Conservation (phyloP, 2,113 vertebrate species). For the Notarius quadriscutis region DNA sequence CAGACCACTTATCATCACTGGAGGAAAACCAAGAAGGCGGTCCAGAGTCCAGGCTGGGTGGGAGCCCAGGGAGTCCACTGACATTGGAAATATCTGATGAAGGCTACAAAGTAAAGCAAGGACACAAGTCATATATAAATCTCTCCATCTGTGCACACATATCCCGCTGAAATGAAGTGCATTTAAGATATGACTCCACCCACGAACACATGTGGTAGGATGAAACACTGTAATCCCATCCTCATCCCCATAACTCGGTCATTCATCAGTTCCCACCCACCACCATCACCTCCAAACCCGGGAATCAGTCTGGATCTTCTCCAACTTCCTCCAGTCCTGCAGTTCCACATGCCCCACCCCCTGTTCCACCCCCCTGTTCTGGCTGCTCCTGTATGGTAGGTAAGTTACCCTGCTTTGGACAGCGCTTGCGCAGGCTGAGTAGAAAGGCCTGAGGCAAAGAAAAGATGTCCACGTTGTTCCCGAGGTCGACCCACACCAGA, state of each 20-base stretch:
- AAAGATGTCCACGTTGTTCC: slow-evolving; percentile 99
- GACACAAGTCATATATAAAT: not conserved
- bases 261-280: not conserved
- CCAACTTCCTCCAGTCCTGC: slow-evolving; percentile 64
- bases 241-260: not conserved
- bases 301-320: slow-evolving; percentile 23
- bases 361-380: slow-evolving; percentile 46
- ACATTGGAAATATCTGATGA: not conserved
- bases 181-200: not conserved
- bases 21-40: not conserved
- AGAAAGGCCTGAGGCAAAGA: slow-evolving; percentile 92
- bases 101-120: not conserved
- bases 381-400: slow-evolving; percentile 93
- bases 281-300: not conserved
- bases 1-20: not conserved
- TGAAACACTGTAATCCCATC: not conserved
- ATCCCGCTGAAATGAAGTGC: not conserved
- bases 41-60: not conserved
- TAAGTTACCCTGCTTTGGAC: slow-evolving; percentile 91
- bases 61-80: not conserved
- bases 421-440: slow-evolving; percentile 88
- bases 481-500: slow-evolving; percentile 94
- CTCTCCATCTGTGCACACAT: not conserved
- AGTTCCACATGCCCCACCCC: slow-evolving; percentile 71
- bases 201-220: not conserved